These are phyloP conservation scores for Microcaecilia unicolor DNA, from an alignment of 2,797 vertebrate genomes.

Conservation along the genomic window DNA sequence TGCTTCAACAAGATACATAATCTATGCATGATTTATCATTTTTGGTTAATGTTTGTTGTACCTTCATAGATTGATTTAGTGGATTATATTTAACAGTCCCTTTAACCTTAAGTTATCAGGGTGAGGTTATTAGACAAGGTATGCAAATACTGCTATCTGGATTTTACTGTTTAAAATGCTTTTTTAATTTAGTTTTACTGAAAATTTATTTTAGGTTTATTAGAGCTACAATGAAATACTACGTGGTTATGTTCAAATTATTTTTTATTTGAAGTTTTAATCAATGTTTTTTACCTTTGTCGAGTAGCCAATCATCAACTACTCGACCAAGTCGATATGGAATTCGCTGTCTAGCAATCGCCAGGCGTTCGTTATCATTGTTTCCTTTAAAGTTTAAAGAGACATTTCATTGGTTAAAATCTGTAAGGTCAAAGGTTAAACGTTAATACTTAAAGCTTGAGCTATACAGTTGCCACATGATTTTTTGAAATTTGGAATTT, in stretches of 20 bases:
- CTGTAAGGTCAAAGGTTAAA: conserved; percentile 99
- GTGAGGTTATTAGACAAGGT: conserved; percentile 89
- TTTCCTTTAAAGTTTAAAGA: conserved; percentile 99
- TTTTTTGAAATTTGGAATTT: conserved; percentile 86
- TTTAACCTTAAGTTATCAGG: conserved; percentile 97
- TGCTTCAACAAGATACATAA: conserved; percentile 71
- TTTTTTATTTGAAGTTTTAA: conserved; percentile 99
- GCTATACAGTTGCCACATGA: conserved; percentile 93
- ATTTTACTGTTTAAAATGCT: conserved; percentile 86
- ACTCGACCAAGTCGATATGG: conserved; percentile 99
- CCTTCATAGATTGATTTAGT: conserved; percentile 84
- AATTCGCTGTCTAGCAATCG: conserved; percentile 99
- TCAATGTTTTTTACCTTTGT: conserved; percentile 99
- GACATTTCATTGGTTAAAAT: conserved; percentile 99
- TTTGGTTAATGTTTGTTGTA: conserved; percentile 85
- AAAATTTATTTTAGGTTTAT: conserved; percentile 96
- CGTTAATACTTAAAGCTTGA: conserved; percentile 95
- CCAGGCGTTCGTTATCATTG: conserved; percentile 99
- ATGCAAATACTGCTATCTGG: conserved; percentile 83
- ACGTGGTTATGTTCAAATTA: conserved; percentile 98
- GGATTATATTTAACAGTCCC: conserved; percentile 98
- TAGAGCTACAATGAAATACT: conserved; percentile 88
- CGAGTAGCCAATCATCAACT: conserved; percentile 99
- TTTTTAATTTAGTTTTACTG: conserved; percentile 93
- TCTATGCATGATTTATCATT: conserved; percentile 84